phyloP scores from a whole-genome alignment of 92 coral and sea anemone species.

The Palythoa heliodiscus region DNA sequence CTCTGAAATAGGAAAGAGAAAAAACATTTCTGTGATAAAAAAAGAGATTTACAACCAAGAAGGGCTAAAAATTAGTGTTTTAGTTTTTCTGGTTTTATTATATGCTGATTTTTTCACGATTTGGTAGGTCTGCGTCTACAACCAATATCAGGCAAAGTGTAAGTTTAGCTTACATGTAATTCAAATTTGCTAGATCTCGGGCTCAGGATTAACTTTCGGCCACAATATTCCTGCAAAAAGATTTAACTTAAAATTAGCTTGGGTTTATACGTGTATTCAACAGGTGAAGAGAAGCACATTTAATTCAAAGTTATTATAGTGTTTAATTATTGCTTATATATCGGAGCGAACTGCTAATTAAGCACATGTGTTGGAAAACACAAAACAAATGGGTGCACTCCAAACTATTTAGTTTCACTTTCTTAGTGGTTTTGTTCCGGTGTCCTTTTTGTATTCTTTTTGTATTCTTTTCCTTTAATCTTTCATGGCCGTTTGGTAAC shows the following conservation, averaged over 20 bases:
- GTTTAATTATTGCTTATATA: neutral
- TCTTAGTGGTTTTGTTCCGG: neutral
- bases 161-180: neutral
- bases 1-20: neutral
- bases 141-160: neutral
- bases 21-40: neutral
- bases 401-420: conserved; percentile 1
- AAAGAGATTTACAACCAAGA: neutral
- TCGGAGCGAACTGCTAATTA: neutral
- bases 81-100: neutral
- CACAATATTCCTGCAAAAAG: neutral
- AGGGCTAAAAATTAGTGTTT: neutral
- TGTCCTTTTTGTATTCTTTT: neutral
- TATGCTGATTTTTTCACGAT: neutral
- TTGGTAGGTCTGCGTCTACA: neutral
- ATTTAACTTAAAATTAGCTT: neutral
- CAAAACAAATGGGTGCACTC: neutral
- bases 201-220: neutral
- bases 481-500: neutral
- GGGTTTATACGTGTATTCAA: neutral
- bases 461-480: neutral
- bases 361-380: conserved; percentile 20
- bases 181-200: neutral
- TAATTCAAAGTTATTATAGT: no score
- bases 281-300: no score